Evolutionary conservation across 2,113 vertebrate genomes (phyloP).

Genomic region (Nesogale talazaci): DNA sequence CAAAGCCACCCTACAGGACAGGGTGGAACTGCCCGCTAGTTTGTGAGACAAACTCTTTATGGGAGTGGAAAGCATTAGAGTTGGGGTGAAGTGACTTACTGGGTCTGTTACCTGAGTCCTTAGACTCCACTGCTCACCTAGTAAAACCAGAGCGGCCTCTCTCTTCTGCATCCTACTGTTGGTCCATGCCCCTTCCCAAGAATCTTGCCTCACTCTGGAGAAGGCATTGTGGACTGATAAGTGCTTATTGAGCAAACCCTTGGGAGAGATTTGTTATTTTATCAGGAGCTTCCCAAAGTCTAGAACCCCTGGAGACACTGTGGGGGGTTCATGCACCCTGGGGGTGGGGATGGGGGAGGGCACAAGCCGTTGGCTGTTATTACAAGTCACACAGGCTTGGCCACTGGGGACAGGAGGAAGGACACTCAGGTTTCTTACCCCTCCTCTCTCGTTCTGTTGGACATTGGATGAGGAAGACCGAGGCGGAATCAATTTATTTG

Average conservation of each 20-base stretch:
- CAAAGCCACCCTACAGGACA: too few relatives aligned
- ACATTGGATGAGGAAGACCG: too few relatives aligned
- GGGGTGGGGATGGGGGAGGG: neutral
- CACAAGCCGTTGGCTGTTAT: neutral
- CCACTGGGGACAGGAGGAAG: neutral
- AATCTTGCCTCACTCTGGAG: neutral
- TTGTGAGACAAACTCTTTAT: too few relatives aligned
- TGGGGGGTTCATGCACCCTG: too few relatives aligned
- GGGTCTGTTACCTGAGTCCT: neutral
- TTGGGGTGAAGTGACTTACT: neutral
- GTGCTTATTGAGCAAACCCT: neutral
- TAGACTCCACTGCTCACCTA: neutral
- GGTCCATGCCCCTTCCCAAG: neutral
- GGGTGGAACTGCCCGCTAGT: too few relatives aligned
- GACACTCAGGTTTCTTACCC: neutral
- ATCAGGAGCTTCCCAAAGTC: neutral
- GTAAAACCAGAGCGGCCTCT: neutral
- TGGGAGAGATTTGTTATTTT: neutral
- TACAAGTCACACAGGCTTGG: neutral
- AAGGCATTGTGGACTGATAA: neutral
- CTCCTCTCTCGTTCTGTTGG: too few relatives aligned
- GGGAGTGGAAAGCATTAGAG: too few relatives aligned
- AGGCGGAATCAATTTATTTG: too few relatives aligned
- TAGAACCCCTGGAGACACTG: neutral
- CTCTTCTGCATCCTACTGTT: neutral